Conservation (phyloP, 1,140 invertebrate genomes). For the Epicauta chinensis region DNA sequence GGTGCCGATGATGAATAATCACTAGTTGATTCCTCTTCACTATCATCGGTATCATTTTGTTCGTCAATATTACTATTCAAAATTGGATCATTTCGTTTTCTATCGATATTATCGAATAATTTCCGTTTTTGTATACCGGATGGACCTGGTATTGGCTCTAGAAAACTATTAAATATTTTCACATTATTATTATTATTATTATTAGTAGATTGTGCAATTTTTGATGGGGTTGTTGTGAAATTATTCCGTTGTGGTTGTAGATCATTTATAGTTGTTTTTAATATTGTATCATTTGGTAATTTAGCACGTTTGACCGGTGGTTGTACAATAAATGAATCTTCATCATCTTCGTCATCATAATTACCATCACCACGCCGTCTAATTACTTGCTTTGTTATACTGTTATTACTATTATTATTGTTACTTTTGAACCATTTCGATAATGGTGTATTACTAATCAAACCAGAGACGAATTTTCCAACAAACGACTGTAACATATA, state of each 20-base stretch:
- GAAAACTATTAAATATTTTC: constrained; percentile 22
- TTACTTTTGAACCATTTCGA: constrained; percentile 46
- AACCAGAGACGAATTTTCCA: constrained; percentile 45
- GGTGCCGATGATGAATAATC: constrained; percentile 37
- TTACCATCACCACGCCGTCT: constrained; percentile 43
- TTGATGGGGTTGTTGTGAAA: not conserved
- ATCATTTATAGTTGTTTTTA: constrained; percentile 32
- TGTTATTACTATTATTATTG: too few species aligned
- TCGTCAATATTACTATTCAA: constrained; percentile 19
- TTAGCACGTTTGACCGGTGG: constrained; percentile 45
- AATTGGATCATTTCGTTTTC: too few species aligned
- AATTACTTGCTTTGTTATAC: constrained; percentile 35
- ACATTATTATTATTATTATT: constrained; percentile 19
- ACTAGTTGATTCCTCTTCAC: constrained; percentile 41
- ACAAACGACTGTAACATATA: constrained; percentile 48
- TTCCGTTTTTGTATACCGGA: constrained; percentile 24
- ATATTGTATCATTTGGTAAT: too few species aligned
- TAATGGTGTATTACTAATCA: constrained; percentile 44
- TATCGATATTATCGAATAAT: not conserved
- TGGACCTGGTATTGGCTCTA: constrained; percentile 33
- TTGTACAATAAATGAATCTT: constrained; percentile 35
- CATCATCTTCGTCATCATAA: constrained; percentile 39
- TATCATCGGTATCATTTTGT: constrained; percentile 30
- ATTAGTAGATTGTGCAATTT: constrained; percentile 11
- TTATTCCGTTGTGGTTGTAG: constrained; percentile 20